Evolutionary conservation across 1,140 invertebrate species (phyloP).

Genomic region (Helicoverpa armigera): DNA sequence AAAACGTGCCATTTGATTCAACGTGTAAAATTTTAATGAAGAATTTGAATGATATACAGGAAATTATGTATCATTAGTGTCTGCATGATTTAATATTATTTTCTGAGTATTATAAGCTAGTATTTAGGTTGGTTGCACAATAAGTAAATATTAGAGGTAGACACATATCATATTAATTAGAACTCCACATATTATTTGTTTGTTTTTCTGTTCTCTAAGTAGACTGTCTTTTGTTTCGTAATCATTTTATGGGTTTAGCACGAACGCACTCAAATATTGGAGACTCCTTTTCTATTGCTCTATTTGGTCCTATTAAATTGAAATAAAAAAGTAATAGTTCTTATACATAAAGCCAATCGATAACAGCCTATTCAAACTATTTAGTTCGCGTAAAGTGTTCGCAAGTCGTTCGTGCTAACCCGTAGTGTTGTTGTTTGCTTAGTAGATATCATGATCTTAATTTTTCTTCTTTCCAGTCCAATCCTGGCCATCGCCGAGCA

Average conservation of each 20-base stretch:
- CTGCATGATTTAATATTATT: slow-evolving; percentile 41
- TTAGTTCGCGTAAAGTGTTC: too few relatives aligned
- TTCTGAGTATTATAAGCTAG: neutral
- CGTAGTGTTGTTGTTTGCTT: slow-evolving; percentile 12
- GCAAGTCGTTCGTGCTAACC: too few relatives aligned
- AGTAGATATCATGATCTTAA: slow-evolving; percentile 48
- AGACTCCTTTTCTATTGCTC: too few relatives aligned
- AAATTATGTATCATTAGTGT: slow-evolving; percentile 31
- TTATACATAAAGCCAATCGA: too few relatives aligned
- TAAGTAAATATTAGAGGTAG: slow-evolving; percentile 14
- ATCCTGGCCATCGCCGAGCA: slow-evolving; percentile 89
- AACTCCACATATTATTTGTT: slow-evolving; percentile 12
- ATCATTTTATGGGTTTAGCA: neutral
- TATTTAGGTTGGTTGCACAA: slow-evolving; percentile 28
- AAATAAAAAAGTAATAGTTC: too few relatives aligned
- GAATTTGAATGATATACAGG: slow-evolving; percentile 22
- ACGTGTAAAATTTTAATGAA: slow-evolving; percentile 19
- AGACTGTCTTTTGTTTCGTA: slow-evolving; percentile 10
- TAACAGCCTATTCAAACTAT: too few relatives aligned
- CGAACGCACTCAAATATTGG: too few relatives aligned
- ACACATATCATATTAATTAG: slow-evolving; percentile 5
- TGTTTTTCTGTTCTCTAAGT: neutral
- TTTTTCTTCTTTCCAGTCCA: slow-evolving; percentile 87
- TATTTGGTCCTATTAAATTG: too few relatives aligned
- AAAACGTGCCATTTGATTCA: slow-evolving; percentile 20